phyloP scores from a whole-genome alignment of 2,888 invertebrate genomes.

The Leptothorax acervorum region DNA sequence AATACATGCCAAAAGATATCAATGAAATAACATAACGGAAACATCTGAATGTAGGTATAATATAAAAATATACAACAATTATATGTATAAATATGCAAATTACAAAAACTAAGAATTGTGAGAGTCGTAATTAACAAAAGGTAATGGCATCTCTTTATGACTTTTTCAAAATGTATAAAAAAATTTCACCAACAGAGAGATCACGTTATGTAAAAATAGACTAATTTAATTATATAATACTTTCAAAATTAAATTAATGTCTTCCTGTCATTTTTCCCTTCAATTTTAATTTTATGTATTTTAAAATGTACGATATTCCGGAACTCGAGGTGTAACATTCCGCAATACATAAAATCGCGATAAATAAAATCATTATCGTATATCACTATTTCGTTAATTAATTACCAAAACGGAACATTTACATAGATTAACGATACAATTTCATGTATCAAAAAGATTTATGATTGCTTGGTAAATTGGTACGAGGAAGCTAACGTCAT shows the following conservation, averaged over 20 bases:
- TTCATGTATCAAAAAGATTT: constrained; percentile 43
- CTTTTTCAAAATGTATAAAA: background rate
- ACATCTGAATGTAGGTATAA: background rate
- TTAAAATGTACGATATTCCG: background rate
- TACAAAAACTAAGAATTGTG: background rate
- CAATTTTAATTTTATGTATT: background rate
- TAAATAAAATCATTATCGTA: background rate
- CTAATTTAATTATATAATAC: background rate
- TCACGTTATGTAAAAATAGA: background rate
- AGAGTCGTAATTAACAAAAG: background rate
- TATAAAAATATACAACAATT: background rate
- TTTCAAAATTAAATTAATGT: background rate
- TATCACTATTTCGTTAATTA: constrained; percentile 31
- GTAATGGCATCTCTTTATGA: background rate
- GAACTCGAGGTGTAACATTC: background rate
- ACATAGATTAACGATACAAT: constrained; percentile 38
- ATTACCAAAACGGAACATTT: constrained; percentile 39
- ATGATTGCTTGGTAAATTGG: constrained; percentile 36
- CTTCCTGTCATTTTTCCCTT: background rate
- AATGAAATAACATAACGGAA: background rate
- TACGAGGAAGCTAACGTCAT: constrained; percentile 40
- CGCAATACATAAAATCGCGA: background rate
- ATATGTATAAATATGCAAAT: background rate
- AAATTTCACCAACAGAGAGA: background rate
- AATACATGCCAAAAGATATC: background rate